Conservation (phyloP, 2,888 invertebrate species). For the Seira musarum region DNA sequence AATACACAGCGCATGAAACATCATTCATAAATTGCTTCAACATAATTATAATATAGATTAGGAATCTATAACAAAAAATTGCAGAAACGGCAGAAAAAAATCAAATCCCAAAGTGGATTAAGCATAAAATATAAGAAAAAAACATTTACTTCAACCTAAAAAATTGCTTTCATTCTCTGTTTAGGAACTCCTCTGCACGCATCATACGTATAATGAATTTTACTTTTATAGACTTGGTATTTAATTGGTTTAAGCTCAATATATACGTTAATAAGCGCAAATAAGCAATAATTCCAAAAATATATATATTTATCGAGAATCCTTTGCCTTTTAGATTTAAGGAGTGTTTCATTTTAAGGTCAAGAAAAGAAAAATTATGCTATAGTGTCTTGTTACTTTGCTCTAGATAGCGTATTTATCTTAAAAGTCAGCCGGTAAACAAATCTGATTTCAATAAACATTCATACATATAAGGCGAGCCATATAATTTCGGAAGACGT, state of each 20-base stretch:
- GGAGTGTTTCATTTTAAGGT: constrained; percentile 40
- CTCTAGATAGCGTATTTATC: constrained; percentile 59
- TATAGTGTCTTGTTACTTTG: constrained; percentile 42
- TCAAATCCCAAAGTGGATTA: neutral
- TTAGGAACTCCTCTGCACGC: constrained; percentile 10
- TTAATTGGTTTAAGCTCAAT: constrained; percentile 4
- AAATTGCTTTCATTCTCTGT: constrained; percentile 10
- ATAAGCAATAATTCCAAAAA: neutral
- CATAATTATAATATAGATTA: constrained; percentile 26
- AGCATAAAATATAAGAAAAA: neutral
- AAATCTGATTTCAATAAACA: neutral
- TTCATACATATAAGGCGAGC: no score
- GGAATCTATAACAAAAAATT: constrained; percentile 20
- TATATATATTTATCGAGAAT: neutral
- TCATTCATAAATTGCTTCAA: constrained; percentile 34
- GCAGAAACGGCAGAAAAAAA: constrained; percentile 1
- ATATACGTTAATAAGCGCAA: constrained; percentile 9
- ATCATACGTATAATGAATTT: constrained; percentile 34
- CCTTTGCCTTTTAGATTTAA: neutral
- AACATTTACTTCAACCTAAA: constrained; percentile 5
- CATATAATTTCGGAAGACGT: no score
- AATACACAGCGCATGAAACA: constrained; percentile 15
- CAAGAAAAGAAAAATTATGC: constrained; percentile 65
- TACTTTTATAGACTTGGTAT: neutral
- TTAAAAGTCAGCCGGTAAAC: neutral